phyloP scores from a whole-genome alignment of 2,113 vertebrate species.

The Pyrgilauda ruficollis region DNA sequence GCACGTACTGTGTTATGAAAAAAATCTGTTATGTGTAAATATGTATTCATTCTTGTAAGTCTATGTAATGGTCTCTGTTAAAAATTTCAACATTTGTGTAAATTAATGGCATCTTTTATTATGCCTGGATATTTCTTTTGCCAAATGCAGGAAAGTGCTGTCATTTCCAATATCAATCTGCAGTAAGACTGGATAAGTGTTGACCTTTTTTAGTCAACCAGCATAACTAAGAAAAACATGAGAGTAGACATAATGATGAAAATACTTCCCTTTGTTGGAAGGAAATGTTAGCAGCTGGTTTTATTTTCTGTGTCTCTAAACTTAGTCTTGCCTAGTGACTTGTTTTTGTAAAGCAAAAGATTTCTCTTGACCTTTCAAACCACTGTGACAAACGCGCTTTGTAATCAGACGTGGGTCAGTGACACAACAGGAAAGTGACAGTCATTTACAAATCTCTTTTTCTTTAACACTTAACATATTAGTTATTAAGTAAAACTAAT shows the following conservation, averaged over 20 bases:
- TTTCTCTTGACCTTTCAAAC: conserved; percentile 30
- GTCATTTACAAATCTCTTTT: not conserved
- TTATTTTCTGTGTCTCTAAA: not conserved
- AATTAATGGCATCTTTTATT: not conserved
- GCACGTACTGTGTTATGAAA: not conserved
- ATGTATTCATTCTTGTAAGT: not conserved
- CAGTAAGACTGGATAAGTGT: not conserved
- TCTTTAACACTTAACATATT: not conserved
- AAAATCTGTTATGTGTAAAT: not conserved
- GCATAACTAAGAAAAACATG: not conserved
- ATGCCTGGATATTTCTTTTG: not conserved
- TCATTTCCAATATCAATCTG: not conserved
- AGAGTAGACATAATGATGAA: not conserved
- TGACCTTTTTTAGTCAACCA: not conserved
- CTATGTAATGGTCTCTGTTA: not conserved
- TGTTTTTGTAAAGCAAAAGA: not conserved
- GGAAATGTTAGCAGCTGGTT: not conserved
- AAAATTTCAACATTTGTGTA: not conserved
- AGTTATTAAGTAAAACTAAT: not conserved
- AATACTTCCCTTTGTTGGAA: not conserved
- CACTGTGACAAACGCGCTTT: not conserved
- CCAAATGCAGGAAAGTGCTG: not conserved
- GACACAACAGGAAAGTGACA: not conserved
- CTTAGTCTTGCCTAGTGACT: not conserved
- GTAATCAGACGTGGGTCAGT: not conserved